Base-by-base conservation (phyloP, 1,140 invertebrate species). In the Mercenaria mercenaria region DNA sequence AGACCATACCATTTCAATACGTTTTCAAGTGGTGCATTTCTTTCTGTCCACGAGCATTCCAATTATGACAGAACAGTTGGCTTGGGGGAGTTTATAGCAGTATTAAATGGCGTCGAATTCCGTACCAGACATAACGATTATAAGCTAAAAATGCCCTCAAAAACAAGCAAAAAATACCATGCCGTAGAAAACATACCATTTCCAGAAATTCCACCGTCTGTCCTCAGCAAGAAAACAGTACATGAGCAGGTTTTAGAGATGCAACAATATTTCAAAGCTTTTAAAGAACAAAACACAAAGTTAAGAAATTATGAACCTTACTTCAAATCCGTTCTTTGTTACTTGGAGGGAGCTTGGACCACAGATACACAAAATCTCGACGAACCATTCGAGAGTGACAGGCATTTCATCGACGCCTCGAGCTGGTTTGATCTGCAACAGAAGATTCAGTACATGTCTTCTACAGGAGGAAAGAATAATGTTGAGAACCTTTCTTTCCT, bases 101-200 rank as follows among this genome's bases (percentile, higher is more conserved):
- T 93, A 0, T 59, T 95, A 18, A 95, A 95, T 89, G 95, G 95
- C 0, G 92, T 94, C 2, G 92, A 95, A 50, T 95, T 95, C 90
- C 86, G 94, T 50, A 95, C 95, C 0, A 87, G 94, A 15, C 94
- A 95, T 80, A 95, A 95, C 80, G 95, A 95, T 89, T 95, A 95
- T 85, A 91, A 91, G 79, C 88, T 94, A 4, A 52, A 39, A 26
- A 94, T 92, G 92, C 94, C 95, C 0, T 86, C 86, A 72, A 90
- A 20, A 20, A 90, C 26, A 13, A 81, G 26, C 13, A 87, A 87
- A 2, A 59, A 39, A 1, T 94, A 93, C 69, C 82, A 92, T 34
- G 83, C 41, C 11, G 88, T 77, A 6, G 94, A 95, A 77, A 90
- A 94, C 34, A 92, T 95, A 26, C 92, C 93, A 15, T 93, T 93